These are phyloP conservation scores for Meloidogyne exigua DNA, from an alignment of 1,140 invertebrate species.

Conservation along the genomic window DNA sequence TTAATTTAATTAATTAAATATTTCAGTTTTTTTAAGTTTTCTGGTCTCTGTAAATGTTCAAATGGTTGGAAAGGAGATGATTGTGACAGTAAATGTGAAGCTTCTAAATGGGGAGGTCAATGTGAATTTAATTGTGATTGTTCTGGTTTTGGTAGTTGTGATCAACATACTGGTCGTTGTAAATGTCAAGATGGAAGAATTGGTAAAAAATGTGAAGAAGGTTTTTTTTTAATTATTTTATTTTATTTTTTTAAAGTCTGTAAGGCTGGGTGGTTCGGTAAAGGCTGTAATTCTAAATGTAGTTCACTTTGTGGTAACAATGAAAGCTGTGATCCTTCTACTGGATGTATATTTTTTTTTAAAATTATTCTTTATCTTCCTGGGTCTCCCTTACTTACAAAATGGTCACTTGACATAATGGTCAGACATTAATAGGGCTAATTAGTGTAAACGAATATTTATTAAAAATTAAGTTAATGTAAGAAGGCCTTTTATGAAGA, in stretches of 20 bases:
- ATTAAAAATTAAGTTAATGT: too few relatives aligned
- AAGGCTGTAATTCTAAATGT: slow-evolving; percentile 57
- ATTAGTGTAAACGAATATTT: too few relatives aligned
- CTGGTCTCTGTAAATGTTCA: slow-evolving; percentile 81
- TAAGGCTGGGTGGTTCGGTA: slow-evolving; percentile 59
- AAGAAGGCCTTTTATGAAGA: too few relatives aligned
- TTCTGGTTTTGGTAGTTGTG: slow-evolving; percentile 48
- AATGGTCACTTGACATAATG: too few relatives aligned
- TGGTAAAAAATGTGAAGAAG: slow-evolving; percentile 57
- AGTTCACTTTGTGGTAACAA: slow-evolving; percentile 77
- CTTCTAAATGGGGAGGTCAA: slow-evolving; percentile 48
- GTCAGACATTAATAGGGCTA: too few relatives aligned
- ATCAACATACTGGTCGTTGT: slow-evolving; percentile 59
- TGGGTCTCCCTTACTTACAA: too few relatives aligned
- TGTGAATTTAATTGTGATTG: slow-evolving; percentile 55
- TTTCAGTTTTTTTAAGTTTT: slow-evolving; percentile 41
- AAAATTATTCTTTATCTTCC: neutral
- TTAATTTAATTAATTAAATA: slow-evolving; percentile 67
- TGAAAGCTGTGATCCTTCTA: slow-evolving; percentile 77
- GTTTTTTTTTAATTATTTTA: slow-evolving; percentile 24
- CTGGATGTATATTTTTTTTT: slow-evolving; percentile 66
- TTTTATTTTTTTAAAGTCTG: slow-evolving; percentile 30
- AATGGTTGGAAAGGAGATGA: slow-evolving; percentile 75
- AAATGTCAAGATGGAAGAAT: slow-evolving; percentile 57
- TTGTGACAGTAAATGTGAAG: slow-evolving; percentile 50